Percentiles rank a stretch among this genome's conserved stretches.
phyloP scores from a whole-genome alignment of 2,888 invertebrate genomes.

The Acleris cristana region DNA sequence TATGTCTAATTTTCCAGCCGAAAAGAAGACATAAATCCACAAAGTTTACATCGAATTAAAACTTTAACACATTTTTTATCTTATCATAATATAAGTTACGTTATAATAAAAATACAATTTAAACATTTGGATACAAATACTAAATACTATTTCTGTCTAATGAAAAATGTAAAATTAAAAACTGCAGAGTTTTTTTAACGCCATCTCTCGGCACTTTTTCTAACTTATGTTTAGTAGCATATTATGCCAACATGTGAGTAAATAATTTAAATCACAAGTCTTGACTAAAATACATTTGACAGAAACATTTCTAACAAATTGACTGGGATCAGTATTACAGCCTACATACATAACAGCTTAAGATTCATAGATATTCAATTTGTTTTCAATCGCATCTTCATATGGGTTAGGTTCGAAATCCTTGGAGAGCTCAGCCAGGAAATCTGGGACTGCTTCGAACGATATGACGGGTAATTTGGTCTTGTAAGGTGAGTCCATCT shows the following conservation, averaged over 20 bases:
- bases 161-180: too few relatives aligned
- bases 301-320: conserved; percentile 22
- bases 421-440: conserved; percentile 30
- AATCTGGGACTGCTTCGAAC: conserved; percentile 33
- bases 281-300: conserved; percentile 15
- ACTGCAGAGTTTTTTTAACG: too few relatives aligned
- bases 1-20: conserved; percentile 32
- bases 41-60: conserved; percentile 13
- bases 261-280: too few relatives aligned
- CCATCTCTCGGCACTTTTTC: too few relatives aligned
- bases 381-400: conserved; percentile 35
- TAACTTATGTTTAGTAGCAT: too few relatives aligned
- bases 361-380: conserved; percentile 29
- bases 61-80: conserved; percentile 34
- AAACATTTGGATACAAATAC: too few relatives aligned
- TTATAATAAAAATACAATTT: too few relatives aligned
- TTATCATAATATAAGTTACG: background rate
- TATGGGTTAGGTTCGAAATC: conserved; percentile 36
- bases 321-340: conserved; percentile 34
- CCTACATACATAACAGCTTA: conserved; percentile 22
- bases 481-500: conserved; percentile 32
- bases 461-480: conserved; percentile 37
- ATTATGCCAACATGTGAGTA: too few relatives aligned
- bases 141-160: too few relatives aligned
- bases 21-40: conserved; percentile 19